Conservation (phyloP, 23 tunicate species). For the Halocynthia roretzi region DNA sequence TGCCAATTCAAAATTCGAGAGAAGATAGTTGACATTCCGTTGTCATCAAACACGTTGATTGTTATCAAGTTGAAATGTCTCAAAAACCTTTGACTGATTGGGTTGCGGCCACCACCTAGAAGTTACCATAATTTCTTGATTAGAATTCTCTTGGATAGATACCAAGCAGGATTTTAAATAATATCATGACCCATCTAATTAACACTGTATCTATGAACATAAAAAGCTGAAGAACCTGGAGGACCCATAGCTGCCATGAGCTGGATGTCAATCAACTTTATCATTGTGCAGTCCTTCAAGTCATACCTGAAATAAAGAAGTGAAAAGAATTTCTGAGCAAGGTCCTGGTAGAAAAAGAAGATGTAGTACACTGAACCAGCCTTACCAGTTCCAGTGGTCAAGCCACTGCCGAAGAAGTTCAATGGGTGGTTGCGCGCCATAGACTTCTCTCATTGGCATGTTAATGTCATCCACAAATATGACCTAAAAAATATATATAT, state of each 20-base stretch:
- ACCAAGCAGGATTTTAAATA: too few relatives aligned
- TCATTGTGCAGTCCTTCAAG: slow-evolving; percentile 74
- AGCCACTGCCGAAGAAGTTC: slow-evolving; percentile 93
- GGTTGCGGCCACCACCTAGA: slow-evolving; percentile 92
- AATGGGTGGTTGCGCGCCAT: slow-evolving; percentile 98
- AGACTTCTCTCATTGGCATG: slow-evolving; percentile 93
- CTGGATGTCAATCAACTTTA: slow-evolving; percentile 79
- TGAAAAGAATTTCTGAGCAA: not conserved
- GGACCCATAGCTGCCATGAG: slow-evolving; percentile 99
- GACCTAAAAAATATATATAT: slow-evolving; percentile 25
- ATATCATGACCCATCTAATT: too few relatives aligned
- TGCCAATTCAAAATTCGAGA: slow-evolving; percentile 86
- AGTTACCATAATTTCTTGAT: not conserved
- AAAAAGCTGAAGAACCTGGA: slow-evolving; percentile 26
- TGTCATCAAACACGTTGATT: slow-evolving; percentile 83
- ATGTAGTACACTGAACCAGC: not conserved
- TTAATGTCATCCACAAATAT: slow-evolving; percentile 97
- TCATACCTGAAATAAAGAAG: slow-evolving; percentile 65
- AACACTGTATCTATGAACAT: too few relatives aligned
- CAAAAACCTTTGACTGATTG: slow-evolving; percentile 82
- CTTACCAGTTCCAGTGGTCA: slow-evolving; percentile 99
- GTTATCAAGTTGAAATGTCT: slow-evolving; percentile 96
- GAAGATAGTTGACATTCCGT: slow-evolving; percentile 81
- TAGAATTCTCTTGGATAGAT: not conserved
- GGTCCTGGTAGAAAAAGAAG: not conserved